Evolutionary conservation across 2,113 vertebrate species (phyloP), one percentile per base, ranked within the genome.

Genomic region (Sprattus sprattus): DNA sequence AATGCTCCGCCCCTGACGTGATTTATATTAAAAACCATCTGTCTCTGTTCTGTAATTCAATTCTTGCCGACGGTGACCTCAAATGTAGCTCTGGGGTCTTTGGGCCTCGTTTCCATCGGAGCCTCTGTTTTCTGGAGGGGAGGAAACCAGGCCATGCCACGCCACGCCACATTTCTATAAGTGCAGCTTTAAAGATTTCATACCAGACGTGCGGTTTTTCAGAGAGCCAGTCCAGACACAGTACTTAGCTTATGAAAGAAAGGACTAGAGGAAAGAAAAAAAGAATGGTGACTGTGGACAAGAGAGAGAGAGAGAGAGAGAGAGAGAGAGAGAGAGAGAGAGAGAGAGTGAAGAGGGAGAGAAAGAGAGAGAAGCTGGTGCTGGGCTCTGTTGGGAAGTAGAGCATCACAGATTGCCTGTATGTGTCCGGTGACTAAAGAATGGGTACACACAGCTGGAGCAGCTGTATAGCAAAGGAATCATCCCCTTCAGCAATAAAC

Each of bases 11-110:
- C 86, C 81, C 84, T 84, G 13, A 84, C 49, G 87, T 91, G 83
- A 92, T 93, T 92, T 92, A 89, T 60, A 45, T 50, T n/a, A 20
- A 57, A 84, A 85, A 52, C 87, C 86, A 85, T 93, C 87, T 90
- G 85, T 86, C 84, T 88, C 52, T 28, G 18, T 82, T 84, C 85
- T 45, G 85, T 91, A 88, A 92, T 85, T 89, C 81, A 85, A 7
- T 71, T 86, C 81, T 87, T 89, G 71, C 88, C 82, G 75, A 20
- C 2, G 81, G 22, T 85, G 82, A 89, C 75, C 47, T 67, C 9
- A 88, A 91, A 89, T 86, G 22, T 82, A 90, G 83, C 83, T 47
- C 81, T 57, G n/a, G 45, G 75, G 64, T 28, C 64, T 71, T 25
- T 11, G 25, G 64, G 64, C 25, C 64, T 86, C 86, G 85, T 71